These are phyloP conservation scores for Xenopus laevis DNA, from an alignment of 2,113 vertebrate genomes.

Conservation along the genomic window DNA sequence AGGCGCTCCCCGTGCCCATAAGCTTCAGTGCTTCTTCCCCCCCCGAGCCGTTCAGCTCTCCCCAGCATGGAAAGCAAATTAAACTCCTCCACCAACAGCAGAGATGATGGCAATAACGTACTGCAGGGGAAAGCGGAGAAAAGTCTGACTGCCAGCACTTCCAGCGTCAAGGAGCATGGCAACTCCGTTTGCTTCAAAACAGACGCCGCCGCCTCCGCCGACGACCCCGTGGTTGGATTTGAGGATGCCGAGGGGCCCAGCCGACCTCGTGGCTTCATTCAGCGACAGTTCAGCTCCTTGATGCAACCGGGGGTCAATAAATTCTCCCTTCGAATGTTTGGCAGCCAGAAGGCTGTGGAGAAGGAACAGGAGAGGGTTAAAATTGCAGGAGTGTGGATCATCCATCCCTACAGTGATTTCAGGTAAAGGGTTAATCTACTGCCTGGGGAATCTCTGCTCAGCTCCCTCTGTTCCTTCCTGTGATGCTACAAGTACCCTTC, in stretches of 20 bases:
- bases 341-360: slow-evolving; percentile 97
- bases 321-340: slow-evolving; percentile 98
- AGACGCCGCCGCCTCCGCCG: slow-evolving; percentile 69
- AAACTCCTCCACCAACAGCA: slow-evolving; percentile 79
- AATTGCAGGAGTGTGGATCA: slow-evolving; percentile 98
- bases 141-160: slow-evolving; percentile 49
- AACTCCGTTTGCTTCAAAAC: slow-evolving; percentile 92
- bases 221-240: slow-evolving; percentile 78
- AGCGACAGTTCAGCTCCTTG: slow-evolving; percentile 94
- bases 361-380: slow-evolving; percentile 97
- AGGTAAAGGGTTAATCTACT: slow-evolving; percentile 72
- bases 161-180: slow-evolving; percentile 82
- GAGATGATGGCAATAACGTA: slow-evolving; percentile 73
- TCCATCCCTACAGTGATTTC: slow-evolving; percentile 98
- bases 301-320: slow-evolving; percentile 98
- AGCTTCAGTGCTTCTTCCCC: not conserved
- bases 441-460: slow-evolving; percentile 14
- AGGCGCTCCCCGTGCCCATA: slow-evolving; percentile 32
- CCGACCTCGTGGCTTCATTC: slow-evolving; percentile 88
- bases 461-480: not conserved
- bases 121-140: slow-evolving; percentile 55
- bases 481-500: slow-evolving; percentile 29
- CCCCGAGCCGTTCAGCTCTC: slow-evolving; percentile 3
- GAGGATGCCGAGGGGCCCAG: slow-evolving; percentile 79
- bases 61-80: slow-evolving; percentile 85